Percentiles rank a stretch among this genome's conserved stretches.
Evolutionary conservation across 30 jellyfish, hydroid and myxozoan species (phyloP).

Genomic region (Hydractinia echinata): DNA sequence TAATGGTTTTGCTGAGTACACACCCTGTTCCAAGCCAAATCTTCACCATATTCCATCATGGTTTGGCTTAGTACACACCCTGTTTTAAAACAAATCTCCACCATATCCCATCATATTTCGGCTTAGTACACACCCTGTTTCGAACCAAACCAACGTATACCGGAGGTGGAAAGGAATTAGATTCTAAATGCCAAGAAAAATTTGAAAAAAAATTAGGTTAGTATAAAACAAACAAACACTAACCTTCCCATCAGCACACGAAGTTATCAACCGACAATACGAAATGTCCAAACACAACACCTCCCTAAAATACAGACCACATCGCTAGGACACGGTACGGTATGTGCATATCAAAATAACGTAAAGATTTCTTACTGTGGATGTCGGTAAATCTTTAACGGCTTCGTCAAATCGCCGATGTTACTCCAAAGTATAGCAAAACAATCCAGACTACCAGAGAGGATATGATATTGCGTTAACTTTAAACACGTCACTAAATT

Average conservation of each 20-base stretch:
- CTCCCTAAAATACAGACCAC: conserved; percentile 42
- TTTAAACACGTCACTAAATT: conserved; percentile 57
- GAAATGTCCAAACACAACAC: conserved; percentile 64
- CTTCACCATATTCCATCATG: too few species aligned
- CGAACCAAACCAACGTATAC: too few species aligned
- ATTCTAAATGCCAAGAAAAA: too few species aligned
- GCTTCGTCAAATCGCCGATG: conserved; percentile 40
- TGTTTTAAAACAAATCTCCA: too few species aligned
- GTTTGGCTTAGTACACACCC: too few species aligned
- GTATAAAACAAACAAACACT: not conserved
- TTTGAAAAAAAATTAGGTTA: too few species aligned
- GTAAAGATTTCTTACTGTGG: conserved; percentile 44
- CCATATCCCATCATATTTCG: too few species aligned
- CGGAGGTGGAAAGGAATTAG: too few species aligned
- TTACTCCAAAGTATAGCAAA: conserved; percentile 82
- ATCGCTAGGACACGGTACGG: not conserved
- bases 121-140: too few species aligned
- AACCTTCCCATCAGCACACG: conserved; percentile 88
- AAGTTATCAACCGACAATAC: conserved; percentile 75
- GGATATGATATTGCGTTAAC: conserved; percentile 56
- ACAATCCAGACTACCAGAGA: conserved; percentile 75
- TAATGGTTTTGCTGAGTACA: too few species aligned
- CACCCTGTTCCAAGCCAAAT: too few species aligned
- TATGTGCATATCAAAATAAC: too few species aligned
- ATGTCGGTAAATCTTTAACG: conserved; percentile 66